Base-by-base conservation (phyloP, 2,888 invertebrate genomes). In the Gymnoscelis rufifasciata region DNA sequence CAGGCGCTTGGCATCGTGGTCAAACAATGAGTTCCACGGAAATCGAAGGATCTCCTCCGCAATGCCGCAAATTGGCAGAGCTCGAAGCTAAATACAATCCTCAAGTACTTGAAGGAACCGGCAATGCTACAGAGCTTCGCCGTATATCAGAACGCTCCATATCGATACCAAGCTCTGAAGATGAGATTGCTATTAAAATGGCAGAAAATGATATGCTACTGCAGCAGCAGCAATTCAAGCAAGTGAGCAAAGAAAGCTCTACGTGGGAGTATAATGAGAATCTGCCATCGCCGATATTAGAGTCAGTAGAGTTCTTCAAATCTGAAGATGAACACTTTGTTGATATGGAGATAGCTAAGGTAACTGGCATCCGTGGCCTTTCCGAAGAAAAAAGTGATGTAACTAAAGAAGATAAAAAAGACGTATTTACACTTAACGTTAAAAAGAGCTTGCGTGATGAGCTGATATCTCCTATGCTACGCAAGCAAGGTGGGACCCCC, bases 1-100 rank as follows among this genome's bases (percentile, higher is more conserved):
- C 91, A 1, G 91, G 91, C 0, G 91, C 91, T 15, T 91, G 91
- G 91, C 91, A 91, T 42, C 84, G 91, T 57, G 91, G 91, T 0
- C 93, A 93, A 74, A 92, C 92, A 0, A 93, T 93, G 93, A 93
- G 93, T 58, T 93, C 93, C 0, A 93, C 93, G 0, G 93, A 93
- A 87, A 93, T 93, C 4, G 93, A 93, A 74, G 93, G 93, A 0
- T 93, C 93, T 0, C 93, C 93, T 0, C 93, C 93, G 0, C 93
- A 93, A 58, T 93, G 93, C 55, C 83, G 93, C 4, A 92, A 93
- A 57, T 66, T 91, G 23, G 90, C 90, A 1, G 91, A 91, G 58
- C 73, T 91, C 1, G 91, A 91, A 73, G 92, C 91, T 54, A 92
- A 92, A 50, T 92, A 92, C 60, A 90, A 92, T 57, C 89, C 89